Percentiles rank a stretch among this genome's conserved stretches.
Conservation (phyloP, 2,888 invertebrate species). For the Agrotis puta region DNA sequence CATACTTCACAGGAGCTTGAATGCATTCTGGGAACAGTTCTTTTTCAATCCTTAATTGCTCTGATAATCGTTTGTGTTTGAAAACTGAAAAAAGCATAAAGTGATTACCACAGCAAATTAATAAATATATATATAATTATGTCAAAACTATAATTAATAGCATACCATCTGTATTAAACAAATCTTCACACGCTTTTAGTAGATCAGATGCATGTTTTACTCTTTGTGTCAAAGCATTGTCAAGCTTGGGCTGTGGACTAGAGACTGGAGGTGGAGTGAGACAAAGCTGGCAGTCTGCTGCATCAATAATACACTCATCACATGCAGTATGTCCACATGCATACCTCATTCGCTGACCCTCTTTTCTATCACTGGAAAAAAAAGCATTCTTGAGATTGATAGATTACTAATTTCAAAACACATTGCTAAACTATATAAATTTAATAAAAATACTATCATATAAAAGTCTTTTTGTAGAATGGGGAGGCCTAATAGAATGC, state of each 20-base stretch:
- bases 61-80: conserved; percentile 77
- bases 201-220: conserved; percentile 74
- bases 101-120: background rate
- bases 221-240: conserved; percentile 72
- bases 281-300: conserved; percentile 76
- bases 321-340: conserved; percentile 83
- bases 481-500: too few species aligned
- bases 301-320: conserved; percentile 73
- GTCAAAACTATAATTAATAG: conserved; percentile 13
- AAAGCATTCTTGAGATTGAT: background rate
- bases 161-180: conserved; percentile 81
- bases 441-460: background rate
- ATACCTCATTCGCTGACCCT: conserved; percentile 75
- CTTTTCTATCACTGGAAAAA: conserved; percentile 77
- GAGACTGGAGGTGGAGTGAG: conserved; percentile 67
- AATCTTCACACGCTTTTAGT: conserved; percentile 75
- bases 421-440: background rate
- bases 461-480: too few species aligned
- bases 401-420: background rate
- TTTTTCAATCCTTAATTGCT: conserved; percentile 82
- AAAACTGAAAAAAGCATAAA: conserved; percentile 74
- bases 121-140: background rate
- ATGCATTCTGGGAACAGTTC: conserved; percentile 86
- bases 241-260: conserved; percentile 61
- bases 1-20: conserved; percentile 84